These are phyloP conservation scores for Salmo trutta DNA, from an alignment of 2,797 vertebrate species.

Conservation along the genomic window DNA sequence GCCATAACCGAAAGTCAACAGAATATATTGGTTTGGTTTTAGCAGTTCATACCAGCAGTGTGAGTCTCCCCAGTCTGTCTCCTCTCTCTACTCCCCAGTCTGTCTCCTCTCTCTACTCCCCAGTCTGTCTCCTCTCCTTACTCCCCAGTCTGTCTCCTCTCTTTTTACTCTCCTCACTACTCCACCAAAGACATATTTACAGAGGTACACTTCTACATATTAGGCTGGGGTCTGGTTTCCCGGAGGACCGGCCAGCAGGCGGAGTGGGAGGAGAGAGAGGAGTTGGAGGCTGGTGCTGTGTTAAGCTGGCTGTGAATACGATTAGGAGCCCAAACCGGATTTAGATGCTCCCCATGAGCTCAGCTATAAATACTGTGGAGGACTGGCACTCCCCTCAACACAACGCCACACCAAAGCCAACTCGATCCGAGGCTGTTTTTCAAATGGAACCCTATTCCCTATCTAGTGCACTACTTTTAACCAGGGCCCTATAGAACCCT, in stretches of 20 bases:
- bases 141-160: no score
- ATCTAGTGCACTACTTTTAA: no score
- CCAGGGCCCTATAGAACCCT: no score
- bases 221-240: conserved; percentile 42
- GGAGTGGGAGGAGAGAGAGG: conserved; percentile 30
- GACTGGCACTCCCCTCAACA: neutral
- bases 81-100: no score
- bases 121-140: no score
- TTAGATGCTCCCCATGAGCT: conserved; percentile 43
- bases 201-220: conserved; percentile 46
- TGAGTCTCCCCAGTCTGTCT: no score
- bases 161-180: neutral
- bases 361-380: conserved; percentile 41
- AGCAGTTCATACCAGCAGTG: no score
- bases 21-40: no score
- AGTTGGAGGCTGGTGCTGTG: conserved; percentile 45
- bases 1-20: no score
- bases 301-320: conserved; percentile 49
- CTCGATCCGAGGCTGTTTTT: neutral
- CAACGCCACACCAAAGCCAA: neutral
- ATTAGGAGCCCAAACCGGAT: conserved; percentile 50
- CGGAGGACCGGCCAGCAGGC: conserved; percentile 27
- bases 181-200: conserved; percentile 16
- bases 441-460: no score
- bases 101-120: no score